A percentile compares a stretch with the other conserved stretches of the same genome.
phyloP scores from a whole-genome alignment of 2,888 invertebrate genomes.

The Clepsis dumicolana region DNA sequence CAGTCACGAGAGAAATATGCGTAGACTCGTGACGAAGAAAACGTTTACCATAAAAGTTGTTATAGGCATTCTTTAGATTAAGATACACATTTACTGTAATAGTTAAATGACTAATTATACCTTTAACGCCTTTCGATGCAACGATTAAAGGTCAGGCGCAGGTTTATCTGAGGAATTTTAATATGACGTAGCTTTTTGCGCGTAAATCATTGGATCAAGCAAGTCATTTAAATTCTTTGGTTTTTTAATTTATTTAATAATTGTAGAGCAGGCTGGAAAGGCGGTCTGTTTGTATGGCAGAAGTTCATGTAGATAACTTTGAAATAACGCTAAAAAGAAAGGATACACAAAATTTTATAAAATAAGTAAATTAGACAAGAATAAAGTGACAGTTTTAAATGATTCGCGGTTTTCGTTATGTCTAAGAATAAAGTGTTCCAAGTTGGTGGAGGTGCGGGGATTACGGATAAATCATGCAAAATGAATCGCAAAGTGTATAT shows the following conservation, averaged over 20 bases:
- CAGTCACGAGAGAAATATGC: constrained; percentile 17
- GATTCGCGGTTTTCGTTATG: too few relatives aligned
- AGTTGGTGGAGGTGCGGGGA: too few relatives aligned
- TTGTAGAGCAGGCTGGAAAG: too few relatives aligned
- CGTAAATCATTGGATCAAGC: not conserved
- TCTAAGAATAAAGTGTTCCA: too few relatives aligned
- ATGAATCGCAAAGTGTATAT: too few relatives aligned
- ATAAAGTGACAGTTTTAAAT: too few relatives aligned
- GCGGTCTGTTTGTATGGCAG: too few relatives aligned
- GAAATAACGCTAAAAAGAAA: too few relatives aligned
- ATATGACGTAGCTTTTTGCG: not conserved
- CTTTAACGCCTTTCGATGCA: constrained; percentile 26
- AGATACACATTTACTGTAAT: constrained; percentile 16
- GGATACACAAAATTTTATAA: too few relatives aligned
- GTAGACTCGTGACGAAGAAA: constrained; percentile 20
- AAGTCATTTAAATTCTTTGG: not conserved
- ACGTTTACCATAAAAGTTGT: constrained; percentile 34
- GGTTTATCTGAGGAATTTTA: constrained; percentile 36
- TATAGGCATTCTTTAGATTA: constrained; percentile 39
- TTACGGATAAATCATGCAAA: too few relatives aligned
- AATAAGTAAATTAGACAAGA: too few relatives aligned
- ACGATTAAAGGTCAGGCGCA: constrained; percentile 23
- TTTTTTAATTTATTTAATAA: not conserved
- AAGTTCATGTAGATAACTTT: too few relatives aligned
- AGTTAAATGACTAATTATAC: constrained; percentile 30